These are phyloP conservation scores for Ferdinandea cuprea DNA, from an alignment of 2,888 invertebrate species.

Conservation along the genomic window DNA sequence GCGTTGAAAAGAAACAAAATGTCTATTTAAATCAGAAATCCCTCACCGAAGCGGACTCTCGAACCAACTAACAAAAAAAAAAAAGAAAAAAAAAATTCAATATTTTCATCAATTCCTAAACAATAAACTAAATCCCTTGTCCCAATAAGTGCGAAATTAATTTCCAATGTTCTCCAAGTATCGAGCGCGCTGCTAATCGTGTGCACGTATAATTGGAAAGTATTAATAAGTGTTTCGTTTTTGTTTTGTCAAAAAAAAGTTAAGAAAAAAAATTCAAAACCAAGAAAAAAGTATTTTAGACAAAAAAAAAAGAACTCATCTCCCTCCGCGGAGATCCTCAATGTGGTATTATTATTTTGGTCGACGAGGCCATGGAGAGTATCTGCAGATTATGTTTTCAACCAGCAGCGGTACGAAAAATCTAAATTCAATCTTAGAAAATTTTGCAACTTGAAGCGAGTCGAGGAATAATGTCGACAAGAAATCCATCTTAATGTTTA, in stretches of 20 bases:
- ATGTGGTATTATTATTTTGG: conserved; percentile 75
- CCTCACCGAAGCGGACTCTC: conserved; percentile 67
- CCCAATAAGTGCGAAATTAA: conserved; percentile 40
- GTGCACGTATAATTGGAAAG: conserved; percentile 65
- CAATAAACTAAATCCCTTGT: conserved; percentile 51
- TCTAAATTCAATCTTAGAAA: conserved; percentile 64
- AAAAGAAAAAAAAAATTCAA: conserved; percentile 64
- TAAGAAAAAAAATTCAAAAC: conserved; percentile 48
- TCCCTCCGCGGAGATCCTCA: conserved; percentile 72
- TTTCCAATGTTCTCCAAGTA: conserved; percentile 62
- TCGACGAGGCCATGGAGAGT: conserved; percentile 80
- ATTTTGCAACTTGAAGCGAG: conserved; percentile 58
- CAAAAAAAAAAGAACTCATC: conserved; percentile 55
- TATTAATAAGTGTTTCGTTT: conserved; percentile 71
- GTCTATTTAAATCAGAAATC: conserved; percentile 71
- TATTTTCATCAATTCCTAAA: conserved; percentile 65
- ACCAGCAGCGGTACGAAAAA: conserved; percentile 81
- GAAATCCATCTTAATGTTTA: conserved; percentile 68
- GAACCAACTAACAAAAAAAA: too few species aligned
- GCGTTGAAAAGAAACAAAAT: conserved; percentile 75
- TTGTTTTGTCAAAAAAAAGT: conserved; percentile 71
- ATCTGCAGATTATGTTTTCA: conserved; percentile 83
- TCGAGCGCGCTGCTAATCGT: conserved; percentile 55
- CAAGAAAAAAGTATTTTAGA: conserved; percentile 49
- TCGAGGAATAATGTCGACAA: conserved; percentile 42